Percentiles rank a stretch among this genome's conserved stretches.
Conservation (phyloP, 2,888 invertebrate genomes). For the Agrochola lychnidis region DNA sequence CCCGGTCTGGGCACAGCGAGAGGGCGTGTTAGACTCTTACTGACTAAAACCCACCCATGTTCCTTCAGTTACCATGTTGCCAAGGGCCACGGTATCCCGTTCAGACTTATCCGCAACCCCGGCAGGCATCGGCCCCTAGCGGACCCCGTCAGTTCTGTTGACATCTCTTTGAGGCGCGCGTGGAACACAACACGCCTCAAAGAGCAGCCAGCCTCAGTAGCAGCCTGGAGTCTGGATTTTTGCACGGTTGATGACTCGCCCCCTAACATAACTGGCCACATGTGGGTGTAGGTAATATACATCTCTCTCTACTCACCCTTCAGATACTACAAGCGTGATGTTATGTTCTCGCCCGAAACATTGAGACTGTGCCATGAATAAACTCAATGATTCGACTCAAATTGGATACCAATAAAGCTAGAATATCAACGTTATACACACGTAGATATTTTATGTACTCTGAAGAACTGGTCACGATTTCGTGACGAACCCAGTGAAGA, state of each 20-base stretch:
- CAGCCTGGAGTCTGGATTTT: not conserved
- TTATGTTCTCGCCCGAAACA: not conserved
- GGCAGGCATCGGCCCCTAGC: too few relatives aligned
- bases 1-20: too few relatives aligned
- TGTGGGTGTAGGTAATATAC: not conserved
- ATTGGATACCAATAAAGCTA: not conserved
- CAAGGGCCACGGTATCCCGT: too few relatives aligned
- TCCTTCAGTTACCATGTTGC: too few relatives aligned
- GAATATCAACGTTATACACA: not conserved
- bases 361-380: not conserved
- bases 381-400: not conserved
- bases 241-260: not conserved
- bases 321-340: not conserved
- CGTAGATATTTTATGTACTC: too few relatives aligned
- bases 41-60: too few relatives aligned
- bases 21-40: too few relatives aligned
- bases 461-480: conserved; percentile 11
- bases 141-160: too few relatives aligned
- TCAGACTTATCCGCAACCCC: too few relatives aligned
- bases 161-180: too few relatives aligned
- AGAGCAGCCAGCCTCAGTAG: not conserved
- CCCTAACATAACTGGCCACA: not conserved
- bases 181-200: too few relatives aligned
- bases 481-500: not conserved
- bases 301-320: too few relatives aligned